Evolutionary conservation across 2,888 invertebrate genomes (phyloP), one percentile per base, ranked within the genome.

Genomic region (Drosophila helvetica): DNA sequence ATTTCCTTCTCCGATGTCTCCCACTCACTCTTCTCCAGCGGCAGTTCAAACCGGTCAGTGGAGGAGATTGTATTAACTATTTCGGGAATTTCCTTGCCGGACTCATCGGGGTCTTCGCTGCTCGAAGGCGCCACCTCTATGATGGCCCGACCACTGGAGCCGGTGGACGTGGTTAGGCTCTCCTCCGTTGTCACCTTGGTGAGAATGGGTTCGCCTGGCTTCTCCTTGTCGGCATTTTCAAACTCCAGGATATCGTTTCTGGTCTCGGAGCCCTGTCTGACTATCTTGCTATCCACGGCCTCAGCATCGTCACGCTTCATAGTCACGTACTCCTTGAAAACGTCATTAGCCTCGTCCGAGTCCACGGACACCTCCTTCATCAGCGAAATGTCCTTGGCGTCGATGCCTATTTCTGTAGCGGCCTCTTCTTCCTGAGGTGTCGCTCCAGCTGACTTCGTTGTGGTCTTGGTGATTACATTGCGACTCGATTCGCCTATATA

Each of bases 401-500:
- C 88, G 48, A 90, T 87, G 25, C 60, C 69, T 15, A 80, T 43
- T 1, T 78, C 80, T 15, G 56, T 43, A 19, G 64, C 59, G 5
- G 75, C 54, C 46, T 80, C 77, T 46, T 86, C 86, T 2, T 80
- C 80, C 46, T 82, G 88, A 0, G 88, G 77, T 1, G 77, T 77
- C n/a, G 63, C 56, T 22, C 70, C 45, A 5, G 85, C 80, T 6
- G 87, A 75, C 33, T 80, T 88, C 9, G 88, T 80, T 22, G 89
- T 82, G 1, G 92, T 90, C 75, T 91, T 92, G 2, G 74, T 91
- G 30, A 92, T 92, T 1, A 92, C 87, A 81, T 92, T 92, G 1
- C 85, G 86, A 57, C 92, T 92, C 1, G 92, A 92, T 73, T 92
- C 92, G 1, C 92, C 92, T 47, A 92, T 92, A 62, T 92, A 92